Conservation (phyloP, 2,888 invertebrate species). For the Erebia aethiops region DNA sequence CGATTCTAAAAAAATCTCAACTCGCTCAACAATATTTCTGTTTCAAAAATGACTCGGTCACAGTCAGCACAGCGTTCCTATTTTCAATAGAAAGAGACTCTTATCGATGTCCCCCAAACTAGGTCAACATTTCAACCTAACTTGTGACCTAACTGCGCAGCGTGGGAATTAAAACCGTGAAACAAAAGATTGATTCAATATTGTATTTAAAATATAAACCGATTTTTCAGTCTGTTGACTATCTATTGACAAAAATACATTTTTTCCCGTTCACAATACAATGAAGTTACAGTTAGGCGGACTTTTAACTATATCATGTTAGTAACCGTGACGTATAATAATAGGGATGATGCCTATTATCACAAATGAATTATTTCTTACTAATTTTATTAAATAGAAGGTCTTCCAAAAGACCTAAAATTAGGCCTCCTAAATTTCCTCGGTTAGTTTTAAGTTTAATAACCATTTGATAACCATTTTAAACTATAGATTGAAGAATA, state of each 20-base stretch:
- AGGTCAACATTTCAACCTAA: constrained; percentile 58
- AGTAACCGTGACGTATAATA: no score
- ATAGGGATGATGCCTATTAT: no score
- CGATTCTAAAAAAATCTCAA: constrained; percentile 10
- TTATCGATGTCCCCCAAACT: constrained; percentile 63
- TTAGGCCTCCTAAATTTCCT: no score
- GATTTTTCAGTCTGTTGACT: constrained; percentile 3
- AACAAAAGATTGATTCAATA: constrained; percentile 39
- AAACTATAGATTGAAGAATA: no score
- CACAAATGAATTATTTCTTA: no score
- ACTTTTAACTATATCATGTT: no score
- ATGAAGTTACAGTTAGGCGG: no score
- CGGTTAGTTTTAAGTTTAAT: no score
- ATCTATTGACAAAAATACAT: background rate
- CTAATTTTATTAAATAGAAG: no score
- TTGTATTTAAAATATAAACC: constrained; percentile 20
- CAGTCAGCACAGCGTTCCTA: constrained; percentile 51
- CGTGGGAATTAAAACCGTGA: constrained; percentile 36
- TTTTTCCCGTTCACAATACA: no score
- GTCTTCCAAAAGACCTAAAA: no score
- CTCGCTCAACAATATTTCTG: constrained; percentile 46
- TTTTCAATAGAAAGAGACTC: constrained; percentile 59
- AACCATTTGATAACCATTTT: no score
- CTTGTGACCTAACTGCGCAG: constrained; percentile 46
- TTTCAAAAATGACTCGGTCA: constrained; percentile 51